Conservation (phyloP, 2,797 vertebrate species). For the Gadopsis marmoratus region DNA sequence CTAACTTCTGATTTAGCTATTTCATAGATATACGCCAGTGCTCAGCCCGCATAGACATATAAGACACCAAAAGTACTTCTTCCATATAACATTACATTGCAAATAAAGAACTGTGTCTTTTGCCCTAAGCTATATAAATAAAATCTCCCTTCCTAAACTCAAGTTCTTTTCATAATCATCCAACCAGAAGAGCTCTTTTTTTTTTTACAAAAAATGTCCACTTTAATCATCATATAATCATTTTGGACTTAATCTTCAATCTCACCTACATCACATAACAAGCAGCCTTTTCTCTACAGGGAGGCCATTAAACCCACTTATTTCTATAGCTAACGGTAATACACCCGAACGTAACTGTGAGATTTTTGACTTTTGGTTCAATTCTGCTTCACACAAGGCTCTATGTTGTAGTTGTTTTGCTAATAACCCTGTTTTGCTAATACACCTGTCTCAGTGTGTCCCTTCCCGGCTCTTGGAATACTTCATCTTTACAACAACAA, state of each 20-base stretch:
- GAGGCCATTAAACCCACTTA: background rate
- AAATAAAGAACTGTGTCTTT: background rate
- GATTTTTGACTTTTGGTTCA: background rate
- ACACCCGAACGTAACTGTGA: background rate
- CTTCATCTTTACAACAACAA: conserved; percentile 20
- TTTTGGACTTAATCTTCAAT: background rate
- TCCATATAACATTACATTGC: background rate
- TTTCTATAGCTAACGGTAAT: background rate
- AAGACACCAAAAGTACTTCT: background rate
- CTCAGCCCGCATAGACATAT: background rate
- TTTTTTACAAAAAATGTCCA: background rate
- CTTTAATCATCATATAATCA: conserved; percentile 4
- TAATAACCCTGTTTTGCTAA: background rate
- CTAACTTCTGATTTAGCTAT: background rate
- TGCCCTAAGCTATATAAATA: background rate
- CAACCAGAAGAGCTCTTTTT: background rate
- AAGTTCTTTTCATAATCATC: background rate
- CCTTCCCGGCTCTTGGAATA: conserved; percentile 3
- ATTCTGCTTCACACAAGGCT: background rate
- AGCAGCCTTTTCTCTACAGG: background rate
- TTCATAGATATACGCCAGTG: background rate
- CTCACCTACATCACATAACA: background rate
- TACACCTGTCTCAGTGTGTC: background rate
- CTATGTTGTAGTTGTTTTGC: background rate
- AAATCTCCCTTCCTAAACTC: background rate